A percentile compares a stretch with the other conserved stretches of the same genome.
Conservation (phyloP, 2,888 invertebrate species). For the Nysson spinosus region DNA sequence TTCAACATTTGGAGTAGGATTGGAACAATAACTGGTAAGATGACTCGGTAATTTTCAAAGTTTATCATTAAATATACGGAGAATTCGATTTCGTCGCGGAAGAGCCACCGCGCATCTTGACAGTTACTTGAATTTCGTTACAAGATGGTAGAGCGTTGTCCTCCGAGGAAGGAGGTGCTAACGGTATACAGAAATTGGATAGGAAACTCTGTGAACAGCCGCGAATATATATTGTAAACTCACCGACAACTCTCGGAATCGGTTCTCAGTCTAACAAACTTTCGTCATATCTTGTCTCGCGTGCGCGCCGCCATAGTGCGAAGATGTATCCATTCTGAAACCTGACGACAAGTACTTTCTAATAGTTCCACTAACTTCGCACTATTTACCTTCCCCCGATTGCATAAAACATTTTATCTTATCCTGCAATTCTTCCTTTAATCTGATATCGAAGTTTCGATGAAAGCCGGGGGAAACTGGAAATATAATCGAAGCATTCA, state of each 20-base stretch:
- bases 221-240: conserved; percentile 61
- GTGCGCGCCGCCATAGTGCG: conserved; percentile 28
- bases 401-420: too few relatives aligned
- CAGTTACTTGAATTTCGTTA: conserved; percentile 32
- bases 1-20: too few relatives aligned
- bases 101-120: conserved; percentile 17
- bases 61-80: conserved; percentile 11
- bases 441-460: too few relatives aligned
- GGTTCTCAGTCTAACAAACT: conserved; percentile 57
- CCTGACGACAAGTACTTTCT: conserved; percentile 42
- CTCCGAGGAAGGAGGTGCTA: conserved; percentile 45
- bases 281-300: conserved; percentile 64
- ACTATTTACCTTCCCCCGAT: too few relatives aligned
- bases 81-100: conserved; percentile 24
- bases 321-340: conserved; percentile 44
- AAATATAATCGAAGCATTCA: too few relatives aligned
- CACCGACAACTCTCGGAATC: conserved; percentile 60
- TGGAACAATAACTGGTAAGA: background rate
- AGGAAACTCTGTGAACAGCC: conserved; percentile 49
- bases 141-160: conserved; percentile 19
- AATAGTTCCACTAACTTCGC: conserved; percentile 33
- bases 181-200: conserved; percentile 58
- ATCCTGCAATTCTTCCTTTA: too few relatives aligned
- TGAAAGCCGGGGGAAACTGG: too few relatives aligned
- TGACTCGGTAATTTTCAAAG: conserved; percentile 17